Evolutionary conservation across 2,113 vertebrate genomes (phyloP).

Genomic region (Phrynosoma blainvillii): DNA sequence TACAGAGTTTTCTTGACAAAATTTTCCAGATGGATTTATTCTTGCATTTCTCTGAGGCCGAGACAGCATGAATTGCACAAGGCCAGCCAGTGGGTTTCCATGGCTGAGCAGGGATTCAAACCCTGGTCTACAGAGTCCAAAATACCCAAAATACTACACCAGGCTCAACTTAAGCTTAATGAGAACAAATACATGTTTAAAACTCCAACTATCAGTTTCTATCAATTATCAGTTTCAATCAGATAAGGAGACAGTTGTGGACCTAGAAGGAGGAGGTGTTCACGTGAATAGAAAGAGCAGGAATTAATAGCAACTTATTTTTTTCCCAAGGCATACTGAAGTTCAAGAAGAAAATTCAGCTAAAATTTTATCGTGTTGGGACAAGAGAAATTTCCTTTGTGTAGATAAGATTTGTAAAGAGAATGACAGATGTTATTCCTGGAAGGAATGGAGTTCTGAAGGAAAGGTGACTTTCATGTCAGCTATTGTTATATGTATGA

Average conservation of each 20-base stretch:
- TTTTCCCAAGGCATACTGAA: background rate
- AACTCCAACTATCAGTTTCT: background rate
- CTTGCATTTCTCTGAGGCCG: too few relatives aligned
- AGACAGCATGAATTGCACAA: too few relatives aligned
- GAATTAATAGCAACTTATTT: background rate
- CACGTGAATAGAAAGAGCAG: background rate
- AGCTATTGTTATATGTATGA: background rate
- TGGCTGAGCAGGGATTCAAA: too few relatives aligned
- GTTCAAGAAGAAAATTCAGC: conserved; percentile 5
- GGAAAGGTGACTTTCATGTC: conserved; percentile 19
- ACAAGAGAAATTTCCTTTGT: background rate
- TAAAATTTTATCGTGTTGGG: conserved; percentile 23
- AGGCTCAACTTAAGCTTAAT: too few relatives aligned
- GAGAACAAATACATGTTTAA: background rate
- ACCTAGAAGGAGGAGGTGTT: background rate
- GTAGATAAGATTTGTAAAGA: conserved; percentile 22
- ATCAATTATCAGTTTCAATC: background rate
- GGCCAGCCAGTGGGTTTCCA: too few relatives aligned
- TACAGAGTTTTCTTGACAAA: too few relatives aligned
- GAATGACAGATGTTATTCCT: conserved; percentile 14
- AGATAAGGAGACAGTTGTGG: background rate
- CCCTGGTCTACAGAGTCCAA: too few relatives aligned
- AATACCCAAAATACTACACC: too few relatives aligned
- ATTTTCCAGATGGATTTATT: too few relatives aligned
- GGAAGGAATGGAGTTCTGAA: background rate